These are phyloP conservation scores for Pyrocephalus nanus DNA, from an alignment of 2,797 vertebrate genomes.

Conservation along the genomic window DNA sequence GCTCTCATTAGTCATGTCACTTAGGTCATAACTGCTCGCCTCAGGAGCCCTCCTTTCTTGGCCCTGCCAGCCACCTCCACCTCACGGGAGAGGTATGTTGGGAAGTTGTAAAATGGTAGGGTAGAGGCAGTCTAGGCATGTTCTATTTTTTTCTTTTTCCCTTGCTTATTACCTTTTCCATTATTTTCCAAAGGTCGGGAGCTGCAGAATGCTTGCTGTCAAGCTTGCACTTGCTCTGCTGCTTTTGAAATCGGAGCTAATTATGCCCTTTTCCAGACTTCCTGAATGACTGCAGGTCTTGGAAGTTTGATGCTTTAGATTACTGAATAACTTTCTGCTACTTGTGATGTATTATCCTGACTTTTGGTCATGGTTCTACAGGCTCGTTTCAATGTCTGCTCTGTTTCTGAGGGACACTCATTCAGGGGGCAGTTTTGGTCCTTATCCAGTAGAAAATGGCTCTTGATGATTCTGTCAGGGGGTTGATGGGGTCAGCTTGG, in stretches of 20 bases:
- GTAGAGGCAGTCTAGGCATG: slow-evolving; percentile 3
- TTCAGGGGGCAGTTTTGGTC: background rate
- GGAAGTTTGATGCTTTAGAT: background rate
- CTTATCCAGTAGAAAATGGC: background rate
- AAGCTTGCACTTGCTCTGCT: slow-evolving; percentile 36
- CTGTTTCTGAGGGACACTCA: background rate
- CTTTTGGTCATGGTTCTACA: background rate
- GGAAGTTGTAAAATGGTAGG: background rate
- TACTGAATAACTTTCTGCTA: background rate
- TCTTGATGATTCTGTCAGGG: background rate
- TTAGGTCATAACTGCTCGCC: background rate
- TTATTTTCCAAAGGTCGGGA: background rate
- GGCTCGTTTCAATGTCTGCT: background rate
- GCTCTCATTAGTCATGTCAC: background rate
- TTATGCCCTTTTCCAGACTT: slow-evolving; percentile 8
- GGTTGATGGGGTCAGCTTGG: rapidly evolving
- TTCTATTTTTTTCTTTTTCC: rapidly evolving
- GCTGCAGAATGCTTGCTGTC: background rate
- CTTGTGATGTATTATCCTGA: background rate
- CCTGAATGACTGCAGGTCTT: background rate
- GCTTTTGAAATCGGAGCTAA: slow-evolving; percentile 37
- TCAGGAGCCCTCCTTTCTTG: background rate
- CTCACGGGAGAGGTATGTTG: background rate
- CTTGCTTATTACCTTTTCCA: background rate
- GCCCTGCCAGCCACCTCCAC: background rate